A percentile compares a stretch with the other conserved stretches of the same genome.
phyloP scores from a whole-genome alignment of 2,797 vertebrate species.

The Pogonophryne albipinna region DNA sequence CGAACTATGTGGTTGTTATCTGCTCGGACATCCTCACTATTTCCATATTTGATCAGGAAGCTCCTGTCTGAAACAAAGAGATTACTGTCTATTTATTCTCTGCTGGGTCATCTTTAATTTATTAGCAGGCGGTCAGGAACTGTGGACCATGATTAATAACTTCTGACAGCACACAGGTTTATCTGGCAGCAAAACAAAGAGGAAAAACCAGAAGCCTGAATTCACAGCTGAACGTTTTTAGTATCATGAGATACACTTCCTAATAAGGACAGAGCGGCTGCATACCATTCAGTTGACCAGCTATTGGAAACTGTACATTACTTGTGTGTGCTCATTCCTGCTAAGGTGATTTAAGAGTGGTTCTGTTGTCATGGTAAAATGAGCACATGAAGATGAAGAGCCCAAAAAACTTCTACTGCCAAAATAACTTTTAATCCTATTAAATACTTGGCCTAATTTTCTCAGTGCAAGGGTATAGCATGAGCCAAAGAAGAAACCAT shows the following conservation, averaged over 20 bases:
- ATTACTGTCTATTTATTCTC: slow-evolving; percentile 41
- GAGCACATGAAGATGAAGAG: not conserved
- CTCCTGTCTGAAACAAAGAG: slow-evolving; percentile 23
- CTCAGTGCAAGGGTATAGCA: no score
- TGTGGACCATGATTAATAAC: slow-evolving; percentile 59
- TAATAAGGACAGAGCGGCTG: slow-evolving; percentile 55
- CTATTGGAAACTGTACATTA: slow-evolving; percentile 34
- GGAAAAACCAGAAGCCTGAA: slow-evolving; percentile 24
- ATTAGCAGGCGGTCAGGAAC: slow-evolving; percentile 32
- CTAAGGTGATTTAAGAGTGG: slow-evolving; percentile 5
- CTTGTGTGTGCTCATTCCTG: slow-evolving; percentile 23
- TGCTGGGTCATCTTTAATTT: slow-evolving; percentile 47
- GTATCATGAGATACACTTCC: slow-evolving; percentile 28
- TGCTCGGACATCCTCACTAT: slow-evolving; percentile 17
- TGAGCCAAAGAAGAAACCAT: no score
- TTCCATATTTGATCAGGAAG: slow-evolving; percentile 57
- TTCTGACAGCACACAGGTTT: slow-evolving; percentile 54
- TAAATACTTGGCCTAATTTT: no score
- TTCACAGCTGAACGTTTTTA: slow-evolving; percentile 42
- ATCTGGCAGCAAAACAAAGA: slow-evolving; percentile 30
- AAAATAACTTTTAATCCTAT: not conserved
- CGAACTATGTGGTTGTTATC: slow-evolving; percentile 31
- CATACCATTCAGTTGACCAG: slow-evolving; percentile 50
- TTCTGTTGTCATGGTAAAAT: slow-evolving; percentile 7
- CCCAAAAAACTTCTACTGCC: not conserved